Percentiles rank a stretch among this genome's conserved stretches.
These are phyloP conservation scores for Dynastes grantii DNA, from an alignment of 2,888 invertebrate species.

Conservation along the genomic window DNA sequence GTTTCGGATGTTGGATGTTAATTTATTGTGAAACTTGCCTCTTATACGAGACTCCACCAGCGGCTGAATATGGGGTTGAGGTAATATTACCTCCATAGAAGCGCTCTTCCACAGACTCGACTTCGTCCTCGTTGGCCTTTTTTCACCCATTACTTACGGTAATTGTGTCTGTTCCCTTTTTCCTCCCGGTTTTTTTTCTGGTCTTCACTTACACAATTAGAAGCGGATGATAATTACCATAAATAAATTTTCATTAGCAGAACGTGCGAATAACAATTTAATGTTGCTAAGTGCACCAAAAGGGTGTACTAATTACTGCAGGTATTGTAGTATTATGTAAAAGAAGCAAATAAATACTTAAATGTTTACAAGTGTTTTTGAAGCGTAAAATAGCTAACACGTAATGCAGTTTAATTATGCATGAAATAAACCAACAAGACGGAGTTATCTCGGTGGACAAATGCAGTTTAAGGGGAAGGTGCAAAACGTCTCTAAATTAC, in stretches of 20 bases:
- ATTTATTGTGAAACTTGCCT: constrained; percentile 56
- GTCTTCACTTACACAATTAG: constrained; percentile 40
- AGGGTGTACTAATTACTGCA: constrained; percentile 30
- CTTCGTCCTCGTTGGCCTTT: constrained; percentile 39
- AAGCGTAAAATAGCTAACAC: neutral
- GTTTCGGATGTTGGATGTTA: constrained; percentile 54
- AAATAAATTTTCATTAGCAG: constrained; percentile 43
- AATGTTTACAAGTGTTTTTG: neutral
- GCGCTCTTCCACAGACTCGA: constrained; percentile 21
- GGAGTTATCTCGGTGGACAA: no score
- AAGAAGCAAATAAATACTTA: constrained; percentile 8
- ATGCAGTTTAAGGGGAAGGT: no score
- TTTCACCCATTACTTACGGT: constrained; percentile 39
- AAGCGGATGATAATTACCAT: constrained; percentile 45
- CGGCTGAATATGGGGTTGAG: constrained; percentile 6
- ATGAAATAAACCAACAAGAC: no score
- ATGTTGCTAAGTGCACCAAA: constrained; percentile 31
- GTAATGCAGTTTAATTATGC: neutral
- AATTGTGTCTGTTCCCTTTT: constrained; percentile 38
- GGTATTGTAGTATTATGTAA: neutral
- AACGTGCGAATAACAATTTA: constrained; percentile 44
- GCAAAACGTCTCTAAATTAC: no score
- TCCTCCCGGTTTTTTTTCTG: constrained; percentile 9
- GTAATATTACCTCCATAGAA: constrained; percentile 12
- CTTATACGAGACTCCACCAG: constrained; percentile 42